Conservation (phyloP, 2,113 vertebrate species). For the Alethe castanea region DNA sequence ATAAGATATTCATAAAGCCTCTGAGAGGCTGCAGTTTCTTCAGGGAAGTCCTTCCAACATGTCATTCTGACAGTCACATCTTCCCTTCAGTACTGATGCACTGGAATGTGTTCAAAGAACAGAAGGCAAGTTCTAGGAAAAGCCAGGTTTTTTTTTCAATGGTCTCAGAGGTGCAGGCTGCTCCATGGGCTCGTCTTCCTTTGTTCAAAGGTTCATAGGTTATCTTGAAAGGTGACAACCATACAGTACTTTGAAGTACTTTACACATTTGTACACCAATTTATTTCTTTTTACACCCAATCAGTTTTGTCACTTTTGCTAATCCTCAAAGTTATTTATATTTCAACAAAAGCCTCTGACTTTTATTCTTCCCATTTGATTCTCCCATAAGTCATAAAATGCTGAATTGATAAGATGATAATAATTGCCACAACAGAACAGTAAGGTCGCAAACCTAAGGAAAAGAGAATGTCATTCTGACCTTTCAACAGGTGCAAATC, state of each 20-base stretch:
- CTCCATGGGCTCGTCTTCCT: not conserved
- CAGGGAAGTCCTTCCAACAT: not conserved
- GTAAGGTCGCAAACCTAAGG: not conserved
- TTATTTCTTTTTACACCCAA: not conserved
- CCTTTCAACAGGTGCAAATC: not conserved
- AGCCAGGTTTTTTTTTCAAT: not conserved
- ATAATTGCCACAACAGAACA: not conserved
- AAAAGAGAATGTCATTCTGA: not conserved
- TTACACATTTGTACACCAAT: not conserved
- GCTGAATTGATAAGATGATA: constrained; percentile 10
- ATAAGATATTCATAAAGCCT: not conserved
- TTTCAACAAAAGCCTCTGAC: constrained; percentile 19
- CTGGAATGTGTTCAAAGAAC: not conserved
- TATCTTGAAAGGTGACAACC: constrained; percentile 5
- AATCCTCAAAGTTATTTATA: constrained; percentile 2
- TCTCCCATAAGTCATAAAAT: constrained; percentile 6
- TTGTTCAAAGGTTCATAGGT: not conserved
- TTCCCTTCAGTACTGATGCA: constrained; percentile 15
- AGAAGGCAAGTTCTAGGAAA: not conserved
- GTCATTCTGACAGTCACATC: constrained; percentile 18
- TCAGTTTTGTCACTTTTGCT: not conserved
- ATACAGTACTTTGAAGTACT: not conserved
- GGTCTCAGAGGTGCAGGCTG: not conserved
- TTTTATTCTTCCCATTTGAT: constrained; percentile 31
- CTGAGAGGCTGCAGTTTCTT: not conserved